phyloP scores from a whole-genome alignment of 1,140 invertebrate genomes.

The Drosophila malerkotliana region DNA sequence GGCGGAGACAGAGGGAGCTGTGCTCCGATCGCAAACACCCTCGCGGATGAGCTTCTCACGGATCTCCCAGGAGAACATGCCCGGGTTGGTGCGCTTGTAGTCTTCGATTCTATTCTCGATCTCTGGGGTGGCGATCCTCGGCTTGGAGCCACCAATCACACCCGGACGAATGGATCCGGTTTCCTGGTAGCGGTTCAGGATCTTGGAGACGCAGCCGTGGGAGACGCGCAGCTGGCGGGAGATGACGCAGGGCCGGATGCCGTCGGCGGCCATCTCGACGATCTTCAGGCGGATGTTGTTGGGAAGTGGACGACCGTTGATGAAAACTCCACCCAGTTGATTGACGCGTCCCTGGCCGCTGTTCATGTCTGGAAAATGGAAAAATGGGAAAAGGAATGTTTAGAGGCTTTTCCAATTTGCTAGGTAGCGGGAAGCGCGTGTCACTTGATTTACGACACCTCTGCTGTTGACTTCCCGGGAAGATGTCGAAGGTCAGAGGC shows the following conservation, averaged over 20 bases:
- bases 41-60: constrained; percentile 93
- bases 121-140: constrained; percentile 90
- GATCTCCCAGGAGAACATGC: constrained; percentile 96
- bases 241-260: constrained; percentile 92
- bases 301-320: constrained; percentile 92
- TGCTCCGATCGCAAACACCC: constrained; percentile 91
- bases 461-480: constrained; percentile 69
- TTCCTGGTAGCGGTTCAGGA: constrained; percentile 92
- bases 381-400: constrained; percentile 23
- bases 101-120: constrained; percentile 93
- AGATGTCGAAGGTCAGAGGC: constrained; percentile 52
- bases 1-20: constrained; percentile 92
- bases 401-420: constrained; percentile 48
- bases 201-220: constrained; percentile 93
- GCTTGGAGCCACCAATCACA: constrained; percentile 92
- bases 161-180: constrained; percentile 93
- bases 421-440: constrained; percentile 52
- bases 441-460: constrained; percentile 77
- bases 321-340: constrained; percentile 93
- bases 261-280: constrained; percentile 92
- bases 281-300: constrained; percentile 92
- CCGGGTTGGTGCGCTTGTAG: constrained; percentile 94
- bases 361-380: constrained; percentile 75
- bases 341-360: constrained; percentile 92
- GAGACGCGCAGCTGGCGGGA: constrained; percentile 91